Evolutionary conservation across 2,888 invertebrate genomes (phyloP).

Genomic region (Brachynemurus nebulosus): DNA sequence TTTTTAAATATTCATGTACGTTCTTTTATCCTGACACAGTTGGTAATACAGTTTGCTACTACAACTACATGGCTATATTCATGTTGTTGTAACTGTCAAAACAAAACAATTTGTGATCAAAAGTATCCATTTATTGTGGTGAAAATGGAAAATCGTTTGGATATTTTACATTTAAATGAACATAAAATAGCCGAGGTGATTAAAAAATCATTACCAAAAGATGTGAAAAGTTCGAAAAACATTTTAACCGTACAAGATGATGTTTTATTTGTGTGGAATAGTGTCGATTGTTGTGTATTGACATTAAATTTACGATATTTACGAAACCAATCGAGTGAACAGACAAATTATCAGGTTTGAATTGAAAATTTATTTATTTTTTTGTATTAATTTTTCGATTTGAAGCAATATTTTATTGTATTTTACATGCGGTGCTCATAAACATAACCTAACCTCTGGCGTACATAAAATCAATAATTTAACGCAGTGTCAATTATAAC

Average conservation of each 20-base stretch:
- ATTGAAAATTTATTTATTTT: constrained; percentile 4
- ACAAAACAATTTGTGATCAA: no score
- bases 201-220: constrained; percentile 38
- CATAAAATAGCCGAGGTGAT: constrained; percentile 46
- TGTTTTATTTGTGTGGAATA: constrained; percentile 53
- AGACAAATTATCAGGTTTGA: constrained; percentile 45
- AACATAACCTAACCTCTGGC: no score
- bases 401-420: no score
- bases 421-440: not conserved
- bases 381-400: not conserved
- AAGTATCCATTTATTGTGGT: no score
- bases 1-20: no score
- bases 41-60: no score
- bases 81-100: constrained; percentile 4
- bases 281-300: constrained; percentile 45
- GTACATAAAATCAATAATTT: not conserved
- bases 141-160: constrained; percentile 43
- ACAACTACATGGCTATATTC: no score
- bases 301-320: constrained; percentile 42
- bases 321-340: constrained; percentile 30
- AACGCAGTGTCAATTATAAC: constrained; percentile 7
- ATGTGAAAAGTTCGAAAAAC: constrained; percentile 42
- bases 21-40: no score
- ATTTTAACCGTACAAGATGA: constrained; percentile 50
- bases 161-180: constrained; percentile 42